Evolutionary conservation across 2,113 vertebrate genomes (phyloP), one percentile per base, ranked within the genome.

Genomic region (Donacobius atricapilla): DNA sequence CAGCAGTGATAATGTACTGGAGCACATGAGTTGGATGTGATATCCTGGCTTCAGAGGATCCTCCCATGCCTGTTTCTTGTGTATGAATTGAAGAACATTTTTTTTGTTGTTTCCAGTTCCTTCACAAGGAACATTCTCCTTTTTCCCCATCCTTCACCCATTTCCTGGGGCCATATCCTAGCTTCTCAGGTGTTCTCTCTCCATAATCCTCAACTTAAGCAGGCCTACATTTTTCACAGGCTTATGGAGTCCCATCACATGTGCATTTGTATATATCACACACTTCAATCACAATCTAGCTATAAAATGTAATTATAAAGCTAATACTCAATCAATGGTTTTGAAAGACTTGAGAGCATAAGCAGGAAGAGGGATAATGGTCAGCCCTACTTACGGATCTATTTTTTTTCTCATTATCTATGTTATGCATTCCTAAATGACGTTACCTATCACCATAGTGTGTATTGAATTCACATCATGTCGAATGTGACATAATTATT

Each of bases 231-330:
- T 90, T 95, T 85, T 76, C 57, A 45, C 14, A 61, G 53, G 12
- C 8, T 88, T 45, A 51, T 60, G 48, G 24, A 76, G 40, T 58
- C 33, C 53, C 7, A 13, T 21, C 17, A 21, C 31, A 13, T 8
- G 15, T 0, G 0, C 27, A 24, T 82, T 64, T 33, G 6, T 60
- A 19, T 21, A 9, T 42, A 45, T 30, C 28, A 22, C 27, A 79
- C 6, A 20, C 4, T 25, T 51, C 54, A 82, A 71, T 15, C n/a
- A 65, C 20, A 77, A 35, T 69, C 83, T 72, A 58, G 25, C 40
- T 61, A 35, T 2, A 2, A 83, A 94, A 83, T 24, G 8, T 53
- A 88, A 68, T 53, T 48, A 11, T 53, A 65, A 83, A 70, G 13
- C 20, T 79, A 58, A 53, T 27, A 72, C 12, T 48, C 35, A 28